Base-by-base conservation (phyloP, 2,113 vertebrate species). In the Odocoileus virginianus region DNA sequence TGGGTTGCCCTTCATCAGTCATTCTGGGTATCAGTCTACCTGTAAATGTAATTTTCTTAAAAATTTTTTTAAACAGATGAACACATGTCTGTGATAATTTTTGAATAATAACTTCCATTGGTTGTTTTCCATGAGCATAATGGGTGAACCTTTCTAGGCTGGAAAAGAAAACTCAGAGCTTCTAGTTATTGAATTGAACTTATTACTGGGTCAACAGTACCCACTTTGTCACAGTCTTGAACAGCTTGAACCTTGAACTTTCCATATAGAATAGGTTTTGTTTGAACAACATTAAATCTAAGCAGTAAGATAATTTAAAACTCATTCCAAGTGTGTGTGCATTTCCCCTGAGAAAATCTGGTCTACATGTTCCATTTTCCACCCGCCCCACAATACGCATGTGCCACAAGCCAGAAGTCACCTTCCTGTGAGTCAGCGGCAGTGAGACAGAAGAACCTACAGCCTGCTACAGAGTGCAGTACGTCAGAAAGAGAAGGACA, bases 231-330 rank as follows among this genome's bases (percentile, higher is more conserved):
- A 45, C 45, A 19, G 21, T 13, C 17, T 2, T 13, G 7, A 57
- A 55, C 27, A 94, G n/a, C 64, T 83, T 45, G 21, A 43, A 21
- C 43, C 64, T 95, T 43, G 23, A 89, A 87, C 87, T 71, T 95
- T 74, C 79, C 27, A 57, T 47, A 25, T 45, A n/a, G 45, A 25
- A 36, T 15, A 47, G 30, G n/a, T 33, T 71, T 33, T 71, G 10
- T n/a, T 52, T 52, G 52, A 61, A 57, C 55, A 19, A 43, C 50
- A 33, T 21, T 58, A 33, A 89, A 74, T 36, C 60, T 79, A 92
- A 84, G 61, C 55, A 84, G 21, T 28, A 15, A 11, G 4, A 43
- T 74, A 3, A 40, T 57, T n/a, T 67, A 3, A 87, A 91, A 86
- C 15, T 16, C 13, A 33, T 82, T 89, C 5, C 6, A 90, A 94